Percentiles rank a stretch among this genome's conserved stretches.
phyloP scores from a whole-genome alignment of 2,113 vertebrate genomes.

The Pelecanus crispus region DNA sequence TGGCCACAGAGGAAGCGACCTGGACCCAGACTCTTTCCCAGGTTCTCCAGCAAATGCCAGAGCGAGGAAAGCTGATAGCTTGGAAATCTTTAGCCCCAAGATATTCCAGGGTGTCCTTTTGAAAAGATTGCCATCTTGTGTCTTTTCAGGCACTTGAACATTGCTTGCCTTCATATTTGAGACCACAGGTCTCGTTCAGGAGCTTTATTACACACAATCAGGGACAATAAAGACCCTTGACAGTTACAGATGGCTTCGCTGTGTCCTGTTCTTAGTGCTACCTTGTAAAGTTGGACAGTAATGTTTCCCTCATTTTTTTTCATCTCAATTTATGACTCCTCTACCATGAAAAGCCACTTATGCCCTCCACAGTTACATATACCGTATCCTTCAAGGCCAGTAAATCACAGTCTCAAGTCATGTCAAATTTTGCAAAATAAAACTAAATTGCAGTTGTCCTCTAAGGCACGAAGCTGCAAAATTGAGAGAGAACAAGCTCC shows the following conservation, averaged over 20 bases:
- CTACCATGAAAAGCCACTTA: slow-evolving; percentile 44
- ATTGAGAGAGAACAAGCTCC: background rate
- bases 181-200: background rate
- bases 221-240: slow-evolving; percentile 33
- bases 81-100: rapidly evolving
- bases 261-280: background rate
- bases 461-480: background rate
- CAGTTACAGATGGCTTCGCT: slow-evolving; percentile 7
- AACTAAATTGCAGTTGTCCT: slow-evolving; percentile 33
- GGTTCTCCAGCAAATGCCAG: background rate
- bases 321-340: slow-evolving; percentile 42
- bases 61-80: background rate
- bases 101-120: background rate
- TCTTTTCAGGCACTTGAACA: background rate
- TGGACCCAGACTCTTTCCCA: background rate
- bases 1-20: rapidly evolving
- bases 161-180: background rate
- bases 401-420: slow-evolving; percentile 33
- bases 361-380: background rate
- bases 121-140: slow-evolving; percentile 54
- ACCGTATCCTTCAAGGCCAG: slow-evolving; percentile 16
- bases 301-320: slow-evolving; percentile 28
- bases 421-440: slow-evolving; percentile 41
- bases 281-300: slow-evolving; percentile 39
- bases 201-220: slow-evolving; percentile 18